Evolutionary conservation across 53 echinoderm and acorn worm species (phyloP), one percentile per base, ranked within the genome.

Genomic region (Echinarachnius parma): DNA sequence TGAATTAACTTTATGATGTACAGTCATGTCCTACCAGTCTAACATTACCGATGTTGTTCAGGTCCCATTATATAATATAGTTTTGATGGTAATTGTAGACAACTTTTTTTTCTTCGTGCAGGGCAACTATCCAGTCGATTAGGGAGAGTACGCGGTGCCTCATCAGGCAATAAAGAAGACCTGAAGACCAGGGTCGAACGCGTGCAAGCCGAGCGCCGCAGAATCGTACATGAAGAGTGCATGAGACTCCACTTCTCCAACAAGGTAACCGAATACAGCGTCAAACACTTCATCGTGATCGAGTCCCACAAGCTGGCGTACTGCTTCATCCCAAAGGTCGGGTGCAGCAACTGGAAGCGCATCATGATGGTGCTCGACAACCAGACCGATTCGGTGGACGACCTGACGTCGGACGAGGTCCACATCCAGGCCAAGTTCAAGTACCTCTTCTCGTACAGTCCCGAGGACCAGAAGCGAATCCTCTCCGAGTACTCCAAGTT

Each of bases 311-410:
- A 75, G 25, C 54, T 86, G n/a, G 61, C 86, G 39, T 92, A 89
- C 69, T 89, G 93, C 62, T 85, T 85, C 39, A 60, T 90, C 3
- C 87, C 92, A 0, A 84, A 92, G 58, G 91, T 83, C 9, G 91
- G 83, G 7, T 84, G 87, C 66, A 92, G 92, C 33, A 87, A 92
- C 50, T 92, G 92, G 92, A 92, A 92, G 63, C 39, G 92, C 30
- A 57, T 92, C 16, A 14, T 92, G 78, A 87, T 92, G 92, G 92
- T 87, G 1, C 78, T 92, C 0, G 76, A 87, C 39, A 85, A 82
- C 4, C 79, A 87, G 34, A 75, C 61, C 33, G 81, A 87, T 24
- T 50, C 70, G 4, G 92, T 84, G 0, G 77, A 77, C 1, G 83
- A 66, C 0, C 59, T 92, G 20, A 87, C 92, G 3, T 92, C 92